phyloP scores from a whole-genome alignment of 2,888 invertebrate genomes.

The Patella ulyssiponensis region DNA sequence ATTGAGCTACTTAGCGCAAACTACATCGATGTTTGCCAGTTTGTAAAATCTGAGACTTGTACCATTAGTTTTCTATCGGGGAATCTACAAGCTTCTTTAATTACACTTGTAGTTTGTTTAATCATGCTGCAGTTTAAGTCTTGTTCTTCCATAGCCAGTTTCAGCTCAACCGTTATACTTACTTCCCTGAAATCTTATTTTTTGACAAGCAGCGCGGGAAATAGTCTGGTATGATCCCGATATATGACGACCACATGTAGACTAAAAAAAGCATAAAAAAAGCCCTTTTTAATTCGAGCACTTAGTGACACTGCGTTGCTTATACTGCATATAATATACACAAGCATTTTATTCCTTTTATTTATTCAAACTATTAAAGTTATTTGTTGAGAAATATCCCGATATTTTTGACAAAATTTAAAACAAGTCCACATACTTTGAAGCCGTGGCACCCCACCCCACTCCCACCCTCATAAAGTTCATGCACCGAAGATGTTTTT shows the following conservation, averaged over 20 bases:
- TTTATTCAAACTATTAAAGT: no score
- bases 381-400: no score
- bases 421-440: no score
- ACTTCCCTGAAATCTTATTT: no score
- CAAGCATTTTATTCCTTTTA: no score
- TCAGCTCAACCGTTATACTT: not conserved
- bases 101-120: slow-evolving; percentile 22
- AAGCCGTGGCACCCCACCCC: no score
- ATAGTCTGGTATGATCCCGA: slow-evolving; percentile 8
- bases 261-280: not conserved
- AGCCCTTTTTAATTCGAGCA: no score
- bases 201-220: not conserved
- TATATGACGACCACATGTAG: slow-evolving; percentile 7
- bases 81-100: slow-evolving; percentile 24
- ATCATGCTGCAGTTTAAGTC: slow-evolving; percentile 5
- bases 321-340: no score
- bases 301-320: no score
- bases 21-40: slow-evolving; percentile 22
- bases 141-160: slow-evolving; percentile 1
- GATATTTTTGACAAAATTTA: no score
- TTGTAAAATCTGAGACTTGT: slow-evolving; percentile 18
- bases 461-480: no score
- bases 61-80: slow-evolving; percentile 22
- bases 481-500: no score
- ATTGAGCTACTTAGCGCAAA: slow-evolving; percentile 27